Base-by-base conservation (phyloP, 2,888 invertebrate genomes). In the Thymelicus acteon region DNA sequence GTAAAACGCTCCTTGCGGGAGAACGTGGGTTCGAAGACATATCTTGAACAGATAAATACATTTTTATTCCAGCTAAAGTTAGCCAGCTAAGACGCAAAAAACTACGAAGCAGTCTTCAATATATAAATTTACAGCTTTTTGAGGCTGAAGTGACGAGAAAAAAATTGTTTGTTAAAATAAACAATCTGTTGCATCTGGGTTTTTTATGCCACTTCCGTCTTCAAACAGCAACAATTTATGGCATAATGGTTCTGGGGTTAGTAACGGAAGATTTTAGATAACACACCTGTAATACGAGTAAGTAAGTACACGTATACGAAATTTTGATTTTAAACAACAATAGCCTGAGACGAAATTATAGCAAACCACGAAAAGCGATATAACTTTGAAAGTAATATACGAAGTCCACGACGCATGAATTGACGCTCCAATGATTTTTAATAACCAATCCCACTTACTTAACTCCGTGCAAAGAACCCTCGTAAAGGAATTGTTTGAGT, bases 401-500 rank as follows among this genome's bases (percentile, higher is more conserved):
- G 60, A 67, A 73, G 63, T 71, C 60, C 39, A 12, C n/a, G 54
- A 24, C 52, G 70, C 67, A 47, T 54, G 60, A 66, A 19, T 54
- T 37, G 48, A 72, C 70, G 70, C 69, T 57, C 72, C 44, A 62
- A 69, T 47, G 61, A 54, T 64, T 62, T 71, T 71, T 64, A 72
- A 57, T 71, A 74, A 66, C 57, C 49, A 71, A 72, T 69, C 48
- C 68, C 66, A 89, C 92, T 89, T 72, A 93, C 94, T 93, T 93
- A 15, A 93, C 90, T 71, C 93, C 93, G 79, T 94, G 93, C 48
- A 94, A 77, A 62, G 91, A 90, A 47, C 94, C 94, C 62, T 88
- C 87, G 74, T 89, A 90, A 75, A 92, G 89, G 76, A 94, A 88
- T 79, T 92, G 90, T 77, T 88, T 90, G 70, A 91, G 74, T 1